Base-by-base conservation (phyloP, 1,140 invertebrate species). In the Panagrolaimus sp. region DNA sequence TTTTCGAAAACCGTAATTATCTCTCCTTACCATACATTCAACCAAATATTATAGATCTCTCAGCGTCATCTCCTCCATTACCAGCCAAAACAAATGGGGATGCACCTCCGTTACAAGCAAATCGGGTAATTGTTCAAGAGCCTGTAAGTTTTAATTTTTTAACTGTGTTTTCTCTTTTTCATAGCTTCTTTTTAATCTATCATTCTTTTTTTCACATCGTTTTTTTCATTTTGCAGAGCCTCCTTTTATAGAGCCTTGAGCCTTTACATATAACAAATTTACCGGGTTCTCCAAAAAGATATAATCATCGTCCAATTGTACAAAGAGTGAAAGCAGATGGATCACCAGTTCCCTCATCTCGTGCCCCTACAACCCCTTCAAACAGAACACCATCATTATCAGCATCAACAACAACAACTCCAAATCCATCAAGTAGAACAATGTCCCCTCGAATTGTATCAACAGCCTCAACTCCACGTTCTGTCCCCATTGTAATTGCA, bases 71-170 rank as follows among this genome's bases (percentile, higher is more conserved):
- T 38, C 31, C 31, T 38, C 31, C 51, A 7, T 16, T 27, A 1
- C 51, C 51, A 20, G n/a, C 51, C n/a, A 27, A 57, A 16, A n/a
- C 20, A 27, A 57, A 57, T 8, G 27, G 27, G n/a, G 51, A 27
- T 27, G 27, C 51, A 1, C 31, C 31, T 4, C 31, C 31, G 7
- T 57, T 25, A 25, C 51, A 20, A 11, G 51, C 51, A 11, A 57
- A 20, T 1, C 20, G 20, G 20, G 51, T 57, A 8, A 57, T 25
- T 23, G 51, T 57, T 13, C n/a, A 27, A 20, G 51, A 57, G n/a
- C 13, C 51, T 1, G 51, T 57, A 57, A 57, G 51, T 53, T 53
- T 48, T 48, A n/a, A n/a, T n/a, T 48, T 9, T 48, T 38, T 38
- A 38, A 38, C 31, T 38, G 2, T 38, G 2, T 38, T 38, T 38